phyloP scores from a whole-genome alignment of 2,113 vertebrate genomes.

The Blennius ocellaris region DNA sequence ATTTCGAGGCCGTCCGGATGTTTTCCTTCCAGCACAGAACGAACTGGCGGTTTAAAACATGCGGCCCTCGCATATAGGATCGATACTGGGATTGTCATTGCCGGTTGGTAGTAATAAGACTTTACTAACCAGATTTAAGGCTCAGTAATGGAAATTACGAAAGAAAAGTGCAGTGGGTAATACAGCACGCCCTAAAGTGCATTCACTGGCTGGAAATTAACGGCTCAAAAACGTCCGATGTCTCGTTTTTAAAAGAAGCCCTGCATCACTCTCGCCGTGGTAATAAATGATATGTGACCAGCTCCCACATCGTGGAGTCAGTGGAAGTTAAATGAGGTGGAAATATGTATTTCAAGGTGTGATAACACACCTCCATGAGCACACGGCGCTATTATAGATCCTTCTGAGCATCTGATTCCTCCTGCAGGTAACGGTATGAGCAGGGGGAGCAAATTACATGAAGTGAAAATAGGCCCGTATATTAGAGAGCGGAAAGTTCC shows the following conservation, averaged over 20 bases:
- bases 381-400: conserved; percentile 35
- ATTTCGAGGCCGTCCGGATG: conserved; percentile 24
- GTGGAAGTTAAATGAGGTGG: conserved; percentile 44
- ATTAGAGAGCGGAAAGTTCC: conserved; percentile 15
- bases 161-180: background rate
- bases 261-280: conserved; percentile 28
- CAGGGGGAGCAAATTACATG: conserved; percentile 39
- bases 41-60: conserved; percentile 16
- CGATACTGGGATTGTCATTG: background rate
- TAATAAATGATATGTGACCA: conserved; percentile 53
- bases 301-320: conserved; percentile 25
- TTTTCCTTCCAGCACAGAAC: conserved; percentile 20
- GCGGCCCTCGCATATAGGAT: conserved; percentile 1
- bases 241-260: conserved; percentile 14
- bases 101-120: background rate
- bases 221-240: conserved; percentile 15
- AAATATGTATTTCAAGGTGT: conserved; percentile 64
- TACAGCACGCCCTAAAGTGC: background rate
- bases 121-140: conserved; percentile 12
- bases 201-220: background rate
- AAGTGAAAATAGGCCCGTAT: conserved; percentile 34
- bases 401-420: conserved; percentile 45
- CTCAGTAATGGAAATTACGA: background rate
- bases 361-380: conserved; percentile 43
- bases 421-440: conserved; percentile 39